These are phyloP conservation scores for Tribolium castaneum DNA, from an alignment of 1,140 invertebrate genomes.

Conservation along the genomic window DNA sequence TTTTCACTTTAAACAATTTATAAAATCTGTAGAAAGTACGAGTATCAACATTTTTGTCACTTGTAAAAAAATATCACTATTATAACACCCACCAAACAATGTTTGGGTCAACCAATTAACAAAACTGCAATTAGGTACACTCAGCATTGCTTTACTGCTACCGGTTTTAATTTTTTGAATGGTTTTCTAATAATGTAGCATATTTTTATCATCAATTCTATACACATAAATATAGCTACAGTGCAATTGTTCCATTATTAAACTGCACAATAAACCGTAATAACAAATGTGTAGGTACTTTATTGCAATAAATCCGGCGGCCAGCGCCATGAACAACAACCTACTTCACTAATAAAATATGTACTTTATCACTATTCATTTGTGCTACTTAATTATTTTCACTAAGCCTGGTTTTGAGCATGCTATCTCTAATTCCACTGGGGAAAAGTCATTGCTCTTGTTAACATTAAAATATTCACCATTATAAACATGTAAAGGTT, in stretches of 20 bases:
- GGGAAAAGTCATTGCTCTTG: conserved; percentile 15
- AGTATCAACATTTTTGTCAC: neutral
- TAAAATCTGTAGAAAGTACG: neutral
- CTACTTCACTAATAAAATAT: conserved; percentile 22
- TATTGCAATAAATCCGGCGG: conserved; percentile 36
- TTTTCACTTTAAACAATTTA: neutral
- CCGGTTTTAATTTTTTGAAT: neutral
- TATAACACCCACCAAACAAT: conserved; percentile 1
- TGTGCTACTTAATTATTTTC: conserved; percentile 18
- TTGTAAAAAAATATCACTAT: conserved; percentile 13
- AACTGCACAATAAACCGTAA: conserved; percentile 1
- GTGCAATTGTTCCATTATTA: conserved; percentile 7
- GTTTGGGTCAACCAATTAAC: neutral
- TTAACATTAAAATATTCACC: neutral
- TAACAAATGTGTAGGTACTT: conserved; percentile 26
- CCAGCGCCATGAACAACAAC: conserved; percentile 39
- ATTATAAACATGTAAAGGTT: neutral
- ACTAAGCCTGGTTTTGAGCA: conserved; percentile 9
- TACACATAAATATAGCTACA: conserved; percentile 3
- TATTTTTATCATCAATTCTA: neutral
- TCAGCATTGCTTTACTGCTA: neutral
- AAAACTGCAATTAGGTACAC: conserved; percentile 8
- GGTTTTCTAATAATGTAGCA: neutral
- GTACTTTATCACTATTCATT: conserved; percentile 32
- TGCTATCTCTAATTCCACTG: conserved; percentile 1